Percentiles rank a stretch among this genome's conserved stretches.
Conservation (phyloP, 2,113 vertebrate genomes). For the Castor canadensis region DNA sequence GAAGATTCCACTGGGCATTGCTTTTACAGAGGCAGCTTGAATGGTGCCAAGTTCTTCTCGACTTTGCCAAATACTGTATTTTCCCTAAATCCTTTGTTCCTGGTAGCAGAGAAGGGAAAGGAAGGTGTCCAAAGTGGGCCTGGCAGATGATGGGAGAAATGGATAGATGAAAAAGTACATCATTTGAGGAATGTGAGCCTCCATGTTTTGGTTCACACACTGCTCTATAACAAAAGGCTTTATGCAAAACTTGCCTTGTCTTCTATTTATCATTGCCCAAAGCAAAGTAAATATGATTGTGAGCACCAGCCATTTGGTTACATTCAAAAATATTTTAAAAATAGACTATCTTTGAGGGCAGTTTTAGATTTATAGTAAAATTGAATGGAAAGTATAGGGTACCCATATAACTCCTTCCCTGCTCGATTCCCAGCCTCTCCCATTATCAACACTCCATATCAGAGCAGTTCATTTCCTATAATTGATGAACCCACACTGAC, state of each 20-base stretch:
- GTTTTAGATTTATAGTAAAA: conserved; percentile 5
- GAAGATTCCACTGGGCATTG: conserved; percentile 39
- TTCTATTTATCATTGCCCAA: conserved; percentile 7
- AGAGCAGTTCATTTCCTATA: neutral
- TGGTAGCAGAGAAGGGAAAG: neutral
- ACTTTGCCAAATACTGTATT: conserved; percentile 31
- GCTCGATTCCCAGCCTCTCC: neutral
- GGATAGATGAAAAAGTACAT: neutral
- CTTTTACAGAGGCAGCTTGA: neutral
- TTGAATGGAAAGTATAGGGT: neutral
- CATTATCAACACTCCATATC: neutral
- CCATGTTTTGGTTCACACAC: neutral
- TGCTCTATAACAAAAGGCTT: neutral
- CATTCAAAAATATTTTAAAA: neutral
- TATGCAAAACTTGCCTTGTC: neutral
- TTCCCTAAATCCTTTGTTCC: neutral
- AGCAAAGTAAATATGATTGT: neutral
- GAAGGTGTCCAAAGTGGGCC: neutral
- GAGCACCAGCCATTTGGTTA: conserved; percentile 16
- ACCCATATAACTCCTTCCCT: neutral
- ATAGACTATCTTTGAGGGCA: conserved; percentile 26
- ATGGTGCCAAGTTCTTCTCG: neutral
- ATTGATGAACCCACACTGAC: neutral
- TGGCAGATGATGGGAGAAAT: neutral
- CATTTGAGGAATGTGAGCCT: neutral